phyloP scores from a whole-genome alignment of 2,113 vertebrate species.

The Cinclus mexicanus region DNA sequence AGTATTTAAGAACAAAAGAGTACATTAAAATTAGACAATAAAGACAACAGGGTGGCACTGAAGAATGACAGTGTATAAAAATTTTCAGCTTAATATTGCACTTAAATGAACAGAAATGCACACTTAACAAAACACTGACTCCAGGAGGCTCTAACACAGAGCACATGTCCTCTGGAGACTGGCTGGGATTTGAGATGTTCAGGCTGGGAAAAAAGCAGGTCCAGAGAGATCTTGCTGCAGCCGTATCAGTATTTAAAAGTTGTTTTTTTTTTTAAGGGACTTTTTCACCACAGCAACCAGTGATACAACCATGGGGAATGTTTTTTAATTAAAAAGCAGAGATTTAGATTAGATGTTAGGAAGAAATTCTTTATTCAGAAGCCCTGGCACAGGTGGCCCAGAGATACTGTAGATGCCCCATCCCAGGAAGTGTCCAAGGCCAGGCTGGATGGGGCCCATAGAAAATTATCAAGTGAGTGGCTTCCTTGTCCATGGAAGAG shows the following conservation, averaged over 20 bases:
- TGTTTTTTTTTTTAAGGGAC: background rate
- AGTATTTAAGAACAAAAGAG: background rate
- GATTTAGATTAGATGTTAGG: background rate
- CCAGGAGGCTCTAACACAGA: background rate
- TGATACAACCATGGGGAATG: background rate
- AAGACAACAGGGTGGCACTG: background rate
- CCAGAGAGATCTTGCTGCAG: background rate
- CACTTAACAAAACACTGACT: background rate
- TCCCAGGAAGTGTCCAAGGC: background rate
- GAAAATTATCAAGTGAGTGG: background rate
- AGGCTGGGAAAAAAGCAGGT: background rate
- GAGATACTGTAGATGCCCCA: background rate
- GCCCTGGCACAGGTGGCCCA: background rate
- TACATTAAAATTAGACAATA: background rate
- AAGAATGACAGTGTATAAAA: background rate
- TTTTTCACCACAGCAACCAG: fast-evolving
- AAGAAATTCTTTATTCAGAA: background rate
- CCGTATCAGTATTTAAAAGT: background rate
- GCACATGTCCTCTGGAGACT: background rate
- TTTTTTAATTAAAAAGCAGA: background rate
- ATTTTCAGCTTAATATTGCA: background rate
- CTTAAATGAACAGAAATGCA: background rate
- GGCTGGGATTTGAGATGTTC: background rate
- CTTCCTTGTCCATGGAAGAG: background rate
- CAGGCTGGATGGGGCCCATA: background rate